Base-by-base conservation (phyloP, 1,140 invertebrate species). In the Heliconius hermathena region DNA sequence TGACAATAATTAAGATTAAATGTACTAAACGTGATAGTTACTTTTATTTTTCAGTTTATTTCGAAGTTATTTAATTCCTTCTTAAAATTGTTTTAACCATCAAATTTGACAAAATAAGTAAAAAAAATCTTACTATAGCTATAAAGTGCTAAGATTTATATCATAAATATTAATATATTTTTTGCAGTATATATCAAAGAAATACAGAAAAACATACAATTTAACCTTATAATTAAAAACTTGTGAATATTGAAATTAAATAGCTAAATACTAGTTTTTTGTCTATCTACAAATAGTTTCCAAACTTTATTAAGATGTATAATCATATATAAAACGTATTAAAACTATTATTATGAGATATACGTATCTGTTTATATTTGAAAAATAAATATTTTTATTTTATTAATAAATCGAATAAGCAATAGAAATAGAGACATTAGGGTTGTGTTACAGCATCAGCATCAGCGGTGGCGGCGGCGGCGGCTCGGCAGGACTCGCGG, bases 401-500 rank as follows among this genome's bases (percentile, higher is more conserved):
- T 2, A 0, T 52, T 8, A 52, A 52, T 52, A 52, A 18, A 6
- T 20, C 49, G 18, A 52, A 46, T 16, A 1, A 52, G 20, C 8
- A 20, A 20, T 22, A 57, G 8, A n/a, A 2, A 57, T 11, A 57
- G 2, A 57, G 9, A 22, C 13, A 66, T 66, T 29, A 66, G 60
- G 60, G 22, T 66, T 11, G 60, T 66, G 60, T 9, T 66, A 66
- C 60, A 66, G 26, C 60, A 6, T n/a, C 41, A 46, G 41, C 38
- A 11, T 41, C 38, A 41, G 38, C 38, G 9, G 1, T 76, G 52
- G 71, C 70, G 70, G 60, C 71, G 18, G 75, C 57, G 77, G 66
- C 74, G 73, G 70, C 41, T n/a, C 33, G 74, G 76, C 81, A 78
- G 82, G 82, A 80, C 78, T 60, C 57, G 80, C 80, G 83, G 85